phyloP scores from a whole-genome alignment of 1,140 invertebrate species.

The Drosophila tsacasi region DNA sequence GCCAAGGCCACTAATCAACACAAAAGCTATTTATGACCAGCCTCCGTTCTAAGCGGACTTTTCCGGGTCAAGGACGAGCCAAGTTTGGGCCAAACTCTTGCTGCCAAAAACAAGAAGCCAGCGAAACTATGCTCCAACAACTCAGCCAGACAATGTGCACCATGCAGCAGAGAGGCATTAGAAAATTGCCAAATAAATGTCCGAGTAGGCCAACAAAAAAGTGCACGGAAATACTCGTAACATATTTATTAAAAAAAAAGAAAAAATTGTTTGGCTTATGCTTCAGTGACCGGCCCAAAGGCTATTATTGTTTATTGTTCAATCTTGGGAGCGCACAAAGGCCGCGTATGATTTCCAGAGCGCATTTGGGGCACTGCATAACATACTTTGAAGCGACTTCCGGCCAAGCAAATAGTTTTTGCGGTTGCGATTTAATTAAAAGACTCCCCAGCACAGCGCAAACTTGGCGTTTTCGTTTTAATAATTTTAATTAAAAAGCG shows the following conservation, averaged over 20 bases:
- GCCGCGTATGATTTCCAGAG: conserved; percentile 1
- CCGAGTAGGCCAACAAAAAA: conserved; percentile 7
- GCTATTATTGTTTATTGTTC: conserved; percentile 58
- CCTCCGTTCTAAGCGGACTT: conserved; percentile 15
- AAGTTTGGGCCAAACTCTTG: conserved; percentile 12
- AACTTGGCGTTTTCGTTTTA: conserved; percentile 47
- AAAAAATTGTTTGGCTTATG: conserved; percentile 39
- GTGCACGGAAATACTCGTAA: conserved; percentile 33
- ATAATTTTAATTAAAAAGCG: conserved; percentile 65
- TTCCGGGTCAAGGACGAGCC: conserved; percentile 59
- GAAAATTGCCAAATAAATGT: conserved; percentile 32
- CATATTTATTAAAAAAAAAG: conserved; percentile 77
- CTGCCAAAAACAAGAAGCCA: conserved; percentile 49
- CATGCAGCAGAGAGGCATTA: conserved; percentile 21
- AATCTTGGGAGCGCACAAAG: conserved; percentile 1
- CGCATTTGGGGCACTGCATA: background rate
- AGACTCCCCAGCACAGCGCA: conserved; percentile 8
- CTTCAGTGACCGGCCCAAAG: conserved; percentile 38
- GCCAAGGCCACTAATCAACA: conserved; percentile 60
- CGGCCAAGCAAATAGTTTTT: conserved; percentile 16
- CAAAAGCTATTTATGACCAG: conserved; percentile 62
- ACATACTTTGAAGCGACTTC: conserved; percentile 44
- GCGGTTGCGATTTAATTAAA: conserved; percentile 62
- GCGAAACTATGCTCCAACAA: conserved; percentile 38
- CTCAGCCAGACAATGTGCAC: conserved; percentile 23